Base-by-base conservation (phyloP, 2,113 vertebrate genomes). In the Callopanchax toddi region DNA sequence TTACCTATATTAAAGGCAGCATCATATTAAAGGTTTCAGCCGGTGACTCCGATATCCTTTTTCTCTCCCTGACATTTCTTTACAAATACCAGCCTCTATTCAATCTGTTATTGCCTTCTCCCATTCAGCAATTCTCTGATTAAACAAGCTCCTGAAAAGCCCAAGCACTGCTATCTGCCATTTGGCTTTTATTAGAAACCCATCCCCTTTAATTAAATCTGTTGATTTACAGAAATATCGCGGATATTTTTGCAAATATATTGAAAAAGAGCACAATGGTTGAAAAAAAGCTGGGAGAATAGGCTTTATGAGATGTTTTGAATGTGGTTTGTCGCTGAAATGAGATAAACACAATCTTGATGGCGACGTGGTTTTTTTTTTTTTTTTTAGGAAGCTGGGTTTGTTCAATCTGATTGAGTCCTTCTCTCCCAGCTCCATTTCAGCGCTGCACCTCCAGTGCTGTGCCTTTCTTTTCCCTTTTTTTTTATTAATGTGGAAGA, bases 21-120 rank as follows among this genome's bases (percentile, higher is more conserved):
- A 26, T 62, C 81, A 68, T 84, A 83, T 84, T 72, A 67, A 78
- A 66, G 69, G 55, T 76, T 89, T 72, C 61, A 74, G 67, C 63
- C 73, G 36, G 51, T 72, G 79, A 60, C 75, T 86, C 74, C 78
- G 74, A 84, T 85, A 85, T 79, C 67, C 71, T 67, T 46, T 56
- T 71, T 57, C 65, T 79, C 81, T 74, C 69, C 42, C 67, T 89
- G 90, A 89, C 89, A 91, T 91, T 91, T 91, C 86, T 90, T 83
- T 85, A 87, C 83, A 91, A 91, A 91, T 89, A 90, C 83, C 89
- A 91, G 79, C 66, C 61, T 84, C 82, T 78, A 86, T 88, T 87
- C 84, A 82, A 67, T 78, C 76, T 81, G 79, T 91, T 89, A 90
- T 90, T 90, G 81, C 87, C 78, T 86, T 78, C 54, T 72, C 64